Evolutionary conservation across 37 sponge, comb jelly and placozoan species (phyloP).

Genomic region (Tethya wilhelma): DNA sequence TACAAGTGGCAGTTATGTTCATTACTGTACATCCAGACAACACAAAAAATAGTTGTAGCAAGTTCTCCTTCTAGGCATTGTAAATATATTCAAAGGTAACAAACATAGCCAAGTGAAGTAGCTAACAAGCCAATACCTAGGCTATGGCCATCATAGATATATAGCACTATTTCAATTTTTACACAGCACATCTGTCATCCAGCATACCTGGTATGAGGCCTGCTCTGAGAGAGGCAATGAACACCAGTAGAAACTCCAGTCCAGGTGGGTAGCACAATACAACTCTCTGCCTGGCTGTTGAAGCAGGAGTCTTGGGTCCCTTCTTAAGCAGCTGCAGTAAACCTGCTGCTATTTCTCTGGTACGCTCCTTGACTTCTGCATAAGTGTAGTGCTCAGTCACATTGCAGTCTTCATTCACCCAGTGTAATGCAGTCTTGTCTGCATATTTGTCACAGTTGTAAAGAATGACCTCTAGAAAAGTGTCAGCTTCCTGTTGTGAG

Average conservation of each 20-base stretch:
- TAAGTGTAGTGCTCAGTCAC: constrained; percentile 12
- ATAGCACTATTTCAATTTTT: not conserved
- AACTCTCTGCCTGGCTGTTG: constrained; percentile 16
- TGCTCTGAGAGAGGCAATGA: constrained; percentile 50
- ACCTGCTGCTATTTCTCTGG: constrained; percentile 6
- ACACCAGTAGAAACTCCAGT: constrained; percentile 34
- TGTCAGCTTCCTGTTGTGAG: not conserved
- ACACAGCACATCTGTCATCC: not conserved
- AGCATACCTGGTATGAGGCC: constrained; percentile 39
- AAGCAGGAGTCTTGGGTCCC: not conserved
- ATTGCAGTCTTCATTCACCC: constrained; percentile 35
- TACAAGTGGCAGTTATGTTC: too few relatives aligned
- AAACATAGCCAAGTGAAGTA: not conserved
- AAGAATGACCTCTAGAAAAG: constrained; percentile 9
- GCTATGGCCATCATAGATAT: not conserved
- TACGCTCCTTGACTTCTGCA: constrained; percentile 2
- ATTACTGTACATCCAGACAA: too few relatives aligned
- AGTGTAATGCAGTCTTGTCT: constrained; percentile 25
- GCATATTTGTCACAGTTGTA: constrained; percentile 15
- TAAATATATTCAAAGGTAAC: too few relatives aligned
- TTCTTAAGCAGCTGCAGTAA: constrained; percentile 1
- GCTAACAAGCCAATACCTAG: not conserved
- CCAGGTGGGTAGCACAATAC: constrained; percentile 59
- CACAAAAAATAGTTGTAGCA: too few relatives aligned
- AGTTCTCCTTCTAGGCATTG: too few relatives aligned